Evolutionary conservation across 2,113 vertebrate genomes (phyloP), one percentile per base, ranked within the genome.

Genomic region (Perccottus glenii): DNA sequence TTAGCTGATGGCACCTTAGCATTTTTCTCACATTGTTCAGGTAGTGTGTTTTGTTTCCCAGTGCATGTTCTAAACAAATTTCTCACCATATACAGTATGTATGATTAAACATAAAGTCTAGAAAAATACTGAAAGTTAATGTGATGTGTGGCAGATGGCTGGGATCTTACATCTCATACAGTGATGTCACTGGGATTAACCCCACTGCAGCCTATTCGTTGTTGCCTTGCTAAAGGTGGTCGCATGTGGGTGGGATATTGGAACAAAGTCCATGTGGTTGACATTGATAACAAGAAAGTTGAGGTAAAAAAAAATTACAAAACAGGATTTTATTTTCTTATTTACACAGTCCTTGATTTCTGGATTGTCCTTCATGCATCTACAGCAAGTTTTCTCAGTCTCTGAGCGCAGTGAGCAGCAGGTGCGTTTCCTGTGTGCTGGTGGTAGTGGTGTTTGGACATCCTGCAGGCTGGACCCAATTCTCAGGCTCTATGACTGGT

Each of bases 191-290:
- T 94, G 2, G 91, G 87, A 47, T 65, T 83, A n/a, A 84, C 83
- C 36, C 90, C 91, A 6, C 6, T 94, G 82, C 93, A 93, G 82
- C 92, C 93, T 7, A 82, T 94, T 72, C 93, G 92, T 69, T 93
- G 92, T 68, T 91, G 90, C 86, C 86, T 94, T 8, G 86, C 83
- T 9, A 93, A 92, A 78, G 77, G 71, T 2, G 70, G 68, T 10
- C 77, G 78, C 14, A 51, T 93, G 68, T 94, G 93, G 93, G 92
- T 92, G 62, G 92, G 92, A 64, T 94, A 92, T 58, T 93, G 93
- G 93, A 94, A 94, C 77, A 87, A 70, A 83, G 76, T 94, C n/a
- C 82, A 91, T 6, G 85, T 94, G 45, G 87, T 94, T 5, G 87
- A 91, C 62, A 49, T 77, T 0, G 71, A 88, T 43, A 77, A 63